Base-by-base conservation (phyloP, 2,797 vertebrate genomes). In the Eutrigla gurnardus region DNA sequence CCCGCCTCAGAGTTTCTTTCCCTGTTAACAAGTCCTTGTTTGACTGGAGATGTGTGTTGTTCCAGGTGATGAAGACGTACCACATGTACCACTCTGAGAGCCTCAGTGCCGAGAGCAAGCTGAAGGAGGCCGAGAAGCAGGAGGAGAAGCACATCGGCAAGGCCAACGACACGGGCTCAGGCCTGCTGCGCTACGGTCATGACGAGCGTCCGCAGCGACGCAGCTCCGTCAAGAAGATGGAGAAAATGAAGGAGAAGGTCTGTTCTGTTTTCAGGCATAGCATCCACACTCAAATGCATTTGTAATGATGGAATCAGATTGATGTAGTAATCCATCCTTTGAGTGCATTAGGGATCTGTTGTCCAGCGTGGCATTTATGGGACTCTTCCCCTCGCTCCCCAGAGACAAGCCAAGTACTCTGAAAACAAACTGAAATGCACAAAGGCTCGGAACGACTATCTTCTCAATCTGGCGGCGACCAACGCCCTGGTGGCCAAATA, bases 381-480 rank as follows among this genome's bases (percentile, higher is more conserved):
- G 61, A 77, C 65, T 53, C 59, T 77, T 72, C 17, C 4, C 63
- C 32, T 75, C 73, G 39, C 65, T 81, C 88, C 73, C 75, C 85
- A 99, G 98, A 97, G 98, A 88, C 98, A 99, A 94, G 98, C 97
- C 77, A 99, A 99, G 91, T 99, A 99, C 75, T 99, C 96, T 1
- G 98, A 99, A 88, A 99, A 99, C 95, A 99, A 99, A 88, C 95
- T 99, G 89, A 99, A 99, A 89, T 99, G 98, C 80, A 99, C 97
- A 11, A 99, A 99, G 78, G 97, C 98, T 81, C 95, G 98, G 66
- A 99, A 99, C 0, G 98, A 99, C 92, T 99, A 98, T 92, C 93
- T 99, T 87, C 95, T 99, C 87, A 99, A 98, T 88, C 94, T 99
- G 89, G 94, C 97, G 8, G 98, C 97, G 69, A 96, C 97, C 86